phyloP scores from a whole-genome alignment of 2,888 invertebrate genomes.

The Sympetrum striolatum region DNA sequence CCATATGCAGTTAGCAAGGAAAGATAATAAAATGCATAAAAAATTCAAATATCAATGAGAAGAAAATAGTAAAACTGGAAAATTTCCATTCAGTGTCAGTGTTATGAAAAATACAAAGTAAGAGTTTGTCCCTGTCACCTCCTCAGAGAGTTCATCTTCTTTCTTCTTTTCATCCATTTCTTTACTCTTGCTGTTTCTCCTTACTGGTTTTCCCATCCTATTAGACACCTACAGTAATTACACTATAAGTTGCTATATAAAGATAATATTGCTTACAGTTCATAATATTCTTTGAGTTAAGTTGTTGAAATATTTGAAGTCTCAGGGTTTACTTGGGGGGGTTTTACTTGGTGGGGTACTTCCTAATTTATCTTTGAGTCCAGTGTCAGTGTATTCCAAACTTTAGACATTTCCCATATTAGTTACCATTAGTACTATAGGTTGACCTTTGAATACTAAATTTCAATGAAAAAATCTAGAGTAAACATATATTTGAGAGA shows the following conservation, averaged over 20 bases:
- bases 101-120: not conserved
- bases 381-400: too few species aligned
- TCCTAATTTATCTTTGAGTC: too few species aligned
- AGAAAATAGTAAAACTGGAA: not conserved
- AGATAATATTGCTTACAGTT: not conserved
- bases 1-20: not conserved
- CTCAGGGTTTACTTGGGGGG: too few species aligned
- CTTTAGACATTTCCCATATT: too few species aligned
- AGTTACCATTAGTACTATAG: too few species aligned
- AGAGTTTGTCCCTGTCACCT: slow-evolving; percentile 22
- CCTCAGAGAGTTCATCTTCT: not conserved
- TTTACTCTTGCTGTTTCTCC: not conserved
- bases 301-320: too few species aligned
- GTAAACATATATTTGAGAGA: too few species aligned
- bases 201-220: not conserved
- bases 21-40: not conserved
- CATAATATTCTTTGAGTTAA: too few species aligned
- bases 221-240: slow-evolving; percentile 3
- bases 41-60: not conserved
- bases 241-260: not conserved
- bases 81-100: not conserved
- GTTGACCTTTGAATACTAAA: too few species aligned
- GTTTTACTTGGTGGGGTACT: too few species aligned
- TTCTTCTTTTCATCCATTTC: not conserved
- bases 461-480: too few species aligned